Percentiles rank a stretch among this genome's conserved stretches.
Conservation (phyloP, 2,113 vertebrate species). For the Hippocampus comes region DNA sequence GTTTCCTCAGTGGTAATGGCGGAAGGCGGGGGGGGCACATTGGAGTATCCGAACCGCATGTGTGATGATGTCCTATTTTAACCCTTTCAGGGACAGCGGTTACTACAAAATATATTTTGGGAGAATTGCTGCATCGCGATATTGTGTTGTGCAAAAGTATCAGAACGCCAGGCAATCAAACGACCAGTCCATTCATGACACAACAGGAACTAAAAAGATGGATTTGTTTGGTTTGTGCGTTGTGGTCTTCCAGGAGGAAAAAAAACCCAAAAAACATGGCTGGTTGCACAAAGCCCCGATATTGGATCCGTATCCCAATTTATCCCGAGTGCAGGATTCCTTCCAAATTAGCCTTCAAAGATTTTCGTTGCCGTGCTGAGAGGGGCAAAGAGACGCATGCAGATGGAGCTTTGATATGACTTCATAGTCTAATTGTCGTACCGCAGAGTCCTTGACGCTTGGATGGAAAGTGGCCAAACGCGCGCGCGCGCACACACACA, state of each 20-base stretch:
- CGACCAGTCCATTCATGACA: too few relatives aligned
- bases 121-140: too few relatives aligned
- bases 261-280: neutral
- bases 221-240: neutral
- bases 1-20: too few relatives aligned
- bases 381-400: neutral
- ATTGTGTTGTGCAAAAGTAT: too few relatives aligned
- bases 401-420: slow-evolving; percentile 3
- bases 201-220: neutral
- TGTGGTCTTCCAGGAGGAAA: neutral
- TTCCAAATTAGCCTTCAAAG: slow-evolving; percentile 8
- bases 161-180: too few relatives aligned
- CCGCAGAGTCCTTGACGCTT: slow-evolving; percentile 8
- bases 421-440: slow-evolving; percentile 1
- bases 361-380: neutral
- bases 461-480: neutral
- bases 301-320: neutral
- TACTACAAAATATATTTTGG: too few relatives aligned
- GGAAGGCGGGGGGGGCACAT: too few relatives aligned
- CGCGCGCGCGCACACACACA: neutral
- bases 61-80: too few relatives aligned
- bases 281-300: neutral
- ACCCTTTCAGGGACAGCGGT: too few relatives aligned
- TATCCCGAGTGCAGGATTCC: neutral
- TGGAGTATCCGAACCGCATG: too few relatives aligned